phyloP scores from a whole-genome alignment of 2,113 vertebrate genomes.

The Hippocampus mohnikei region DNA sequence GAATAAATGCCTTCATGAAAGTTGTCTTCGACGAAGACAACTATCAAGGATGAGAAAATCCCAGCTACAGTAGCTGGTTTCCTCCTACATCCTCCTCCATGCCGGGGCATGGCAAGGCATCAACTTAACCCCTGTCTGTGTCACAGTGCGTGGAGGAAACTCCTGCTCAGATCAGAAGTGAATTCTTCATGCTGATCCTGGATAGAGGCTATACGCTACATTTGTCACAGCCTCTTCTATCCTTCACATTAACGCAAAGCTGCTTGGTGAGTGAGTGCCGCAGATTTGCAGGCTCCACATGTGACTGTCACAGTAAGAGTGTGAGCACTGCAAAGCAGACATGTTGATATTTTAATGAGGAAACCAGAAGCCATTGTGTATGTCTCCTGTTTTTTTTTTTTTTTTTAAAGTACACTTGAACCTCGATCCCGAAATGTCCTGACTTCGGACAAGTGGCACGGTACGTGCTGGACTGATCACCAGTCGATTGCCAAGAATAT shows the following conservation, averaged over 20 bases:
- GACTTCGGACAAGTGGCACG: no score
- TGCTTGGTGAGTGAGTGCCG: slow-evolving; percentile 53
- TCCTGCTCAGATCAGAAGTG: slow-evolving; percentile 62
- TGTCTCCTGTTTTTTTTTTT: not conserved
- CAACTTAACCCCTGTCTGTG: slow-evolving; percentile 59
- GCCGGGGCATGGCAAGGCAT: slow-evolving; percentile 50
- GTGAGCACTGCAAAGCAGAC: not conserved
- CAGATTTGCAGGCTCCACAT: slow-evolving; percentile 35
- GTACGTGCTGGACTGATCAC: no score
- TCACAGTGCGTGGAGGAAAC: slow-evolving; percentile 49
- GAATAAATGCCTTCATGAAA: not conserved
- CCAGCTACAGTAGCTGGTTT: slow-evolving; percentile 22
- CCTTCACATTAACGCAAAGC: slow-evolving; percentile 64
- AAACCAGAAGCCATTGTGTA: not conserved
- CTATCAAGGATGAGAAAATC: slow-evolving; percentile 6
- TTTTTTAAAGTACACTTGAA: not conserved
- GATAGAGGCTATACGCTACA: slow-evolving; percentile 58
- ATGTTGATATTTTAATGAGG: not conserved
- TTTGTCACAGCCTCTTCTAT: slow-evolving; percentile 67
- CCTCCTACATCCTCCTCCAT: slow-evolving; percentile 33
- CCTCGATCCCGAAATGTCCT: not conserved
- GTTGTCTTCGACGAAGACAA: not conserved
- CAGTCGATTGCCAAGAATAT: not conserved
- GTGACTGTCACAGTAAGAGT: not conserved
- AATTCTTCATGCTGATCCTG: slow-evolving; percentile 68